phyloP scores from a whole-genome alignment of 2,113 vertebrate species.

The Hyperopisus bebe region DNA sequence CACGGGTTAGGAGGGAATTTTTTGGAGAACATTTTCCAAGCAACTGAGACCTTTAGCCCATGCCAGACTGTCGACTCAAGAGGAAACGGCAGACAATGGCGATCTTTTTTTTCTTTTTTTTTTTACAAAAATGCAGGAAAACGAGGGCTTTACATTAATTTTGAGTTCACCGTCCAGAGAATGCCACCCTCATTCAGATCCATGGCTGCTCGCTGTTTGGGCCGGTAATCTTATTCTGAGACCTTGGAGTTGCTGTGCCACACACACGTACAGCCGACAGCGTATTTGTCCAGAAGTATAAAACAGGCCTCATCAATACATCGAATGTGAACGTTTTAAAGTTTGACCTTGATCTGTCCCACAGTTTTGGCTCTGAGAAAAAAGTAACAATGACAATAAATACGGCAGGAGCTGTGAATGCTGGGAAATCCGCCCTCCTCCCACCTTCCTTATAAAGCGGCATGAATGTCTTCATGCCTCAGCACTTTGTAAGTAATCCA shows the following conservation, averaged over 20 bases:
- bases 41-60: conserved; percentile 12
- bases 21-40: not conserved
- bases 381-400: conserved; percentile 11
- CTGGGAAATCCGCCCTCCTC: conserved; percentile 18
- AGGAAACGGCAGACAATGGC: conserved; percentile 3
- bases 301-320: conserved; percentile 21
- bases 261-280: conserved; percentile 17
- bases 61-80: conserved; percentile 33
- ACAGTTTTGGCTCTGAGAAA: conserved; percentile 51
- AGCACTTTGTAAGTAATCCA: conserved; percentile 92
- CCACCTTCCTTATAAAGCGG: conserved; percentile 39
- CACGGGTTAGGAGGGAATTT: conserved; percentile 13
- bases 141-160: conserved; percentile 17
- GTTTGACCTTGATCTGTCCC: conserved; percentile 44
- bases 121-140: conserved; percentile 27
- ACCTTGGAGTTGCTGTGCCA: conserved; percentile 35
- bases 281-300: conserved; percentile 23
- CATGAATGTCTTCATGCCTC: conserved; percentile 71
- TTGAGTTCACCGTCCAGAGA: not conserved
- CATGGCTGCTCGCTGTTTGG: conserved; percentile 9
- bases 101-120: not conserved
- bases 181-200: not conserved
- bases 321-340: conserved; percentile 28
- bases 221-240: conserved; percentile 55
- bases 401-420: conserved; percentile 12